Conservation (phyloP, 2,797 vertebrate genomes). For the Acrossocheilus fasciatus region DNA sequence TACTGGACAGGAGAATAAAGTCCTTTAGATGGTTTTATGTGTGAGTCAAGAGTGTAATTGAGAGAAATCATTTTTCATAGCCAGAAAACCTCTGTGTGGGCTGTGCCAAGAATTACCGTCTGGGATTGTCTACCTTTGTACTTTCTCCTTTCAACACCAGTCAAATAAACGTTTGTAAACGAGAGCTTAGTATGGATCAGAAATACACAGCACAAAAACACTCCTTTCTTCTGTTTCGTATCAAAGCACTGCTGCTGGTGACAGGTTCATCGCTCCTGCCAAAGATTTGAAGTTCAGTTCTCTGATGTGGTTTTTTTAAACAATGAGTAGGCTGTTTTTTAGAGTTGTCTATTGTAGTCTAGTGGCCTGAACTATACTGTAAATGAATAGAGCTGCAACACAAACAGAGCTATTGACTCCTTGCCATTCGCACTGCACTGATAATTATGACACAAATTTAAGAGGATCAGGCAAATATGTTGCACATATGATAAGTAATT, state of each 20-base stretch:
- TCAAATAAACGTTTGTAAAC: constrained; percentile 22
- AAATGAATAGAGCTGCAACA: constrained; percentile 21
- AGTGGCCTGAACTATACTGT: constrained; percentile 25
- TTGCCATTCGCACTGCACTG: constrained; percentile 20
- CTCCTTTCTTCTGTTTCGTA: not conserved
- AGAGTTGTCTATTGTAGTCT: not conserved
- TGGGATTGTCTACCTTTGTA: constrained; percentile 19
- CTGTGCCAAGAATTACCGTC: constrained; percentile 3
- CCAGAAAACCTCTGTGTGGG: not conserved
- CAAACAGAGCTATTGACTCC: constrained; percentile 19
- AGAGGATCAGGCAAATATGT: not conserved
- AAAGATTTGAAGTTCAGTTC: constrained; percentile 28
- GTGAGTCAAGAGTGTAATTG: not conserved
- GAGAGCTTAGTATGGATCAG: not conserved
- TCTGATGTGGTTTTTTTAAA: constrained; percentile 23
- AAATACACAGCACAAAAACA: not conserved
- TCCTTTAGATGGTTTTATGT: not conserved
- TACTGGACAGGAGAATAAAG: not conserved
- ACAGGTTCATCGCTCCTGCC: constrained; percentile 6
- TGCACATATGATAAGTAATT: not conserved
- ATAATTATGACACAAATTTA: constrained; percentile 24
- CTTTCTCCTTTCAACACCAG: constrained; percentile 28
- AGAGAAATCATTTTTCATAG: constrained; percentile 7
- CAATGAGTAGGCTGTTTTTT: not conserved
- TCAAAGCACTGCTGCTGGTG: constrained; percentile 14